Conservation (phyloP, 2,797 vertebrate species). For the Fistularia tabacaria region DNA sequence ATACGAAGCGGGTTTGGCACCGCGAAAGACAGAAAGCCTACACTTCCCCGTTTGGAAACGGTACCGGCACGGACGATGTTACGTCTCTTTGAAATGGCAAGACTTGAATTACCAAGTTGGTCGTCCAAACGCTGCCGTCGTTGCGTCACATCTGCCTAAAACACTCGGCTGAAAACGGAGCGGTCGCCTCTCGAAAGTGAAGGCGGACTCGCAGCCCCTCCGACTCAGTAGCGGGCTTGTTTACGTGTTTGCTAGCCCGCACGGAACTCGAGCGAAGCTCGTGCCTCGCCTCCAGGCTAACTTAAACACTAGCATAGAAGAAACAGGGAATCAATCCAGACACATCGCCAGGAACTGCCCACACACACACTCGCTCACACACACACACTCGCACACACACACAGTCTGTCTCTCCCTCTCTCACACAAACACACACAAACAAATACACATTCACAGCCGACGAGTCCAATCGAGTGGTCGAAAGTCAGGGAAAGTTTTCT, state of each 20-base stretch:
- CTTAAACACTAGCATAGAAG: constrained; percentile 35
- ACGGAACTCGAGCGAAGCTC: constrained; percentile 46
- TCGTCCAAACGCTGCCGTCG: constrained; percentile 13
- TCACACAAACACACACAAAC: too few relatives aligned
- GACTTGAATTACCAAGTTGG: background rate
- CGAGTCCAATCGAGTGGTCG: too few relatives aligned
- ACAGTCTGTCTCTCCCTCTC: background rate
- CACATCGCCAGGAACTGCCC: constrained; percentile 16
- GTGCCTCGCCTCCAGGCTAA: constrained; percentile 55
- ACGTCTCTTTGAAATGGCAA: constrained; percentile 1
- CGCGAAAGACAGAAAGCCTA: background rate
- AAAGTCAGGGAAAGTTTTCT: constrained; percentile 19
- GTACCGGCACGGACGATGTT: background rate
- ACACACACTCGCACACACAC: too few relatives aligned
- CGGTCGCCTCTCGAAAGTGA: too few relatives aligned
- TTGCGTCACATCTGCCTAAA: constrained; percentile 19
- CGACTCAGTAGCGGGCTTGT: constrained; percentile 41
- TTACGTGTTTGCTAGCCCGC: constrained; percentile 51
- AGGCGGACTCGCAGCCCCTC: too few relatives aligned
- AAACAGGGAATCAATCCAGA: constrained; percentile 22
- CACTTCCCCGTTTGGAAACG: background rate
- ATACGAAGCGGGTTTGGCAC: background rate
- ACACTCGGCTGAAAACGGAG: background rate
- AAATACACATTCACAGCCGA: too few relatives aligned
- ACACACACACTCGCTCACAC: background rate